Percentiles rank a stretch among this genome's conserved stretches.
Conservation (phyloP, 2,888 invertebrate species). For the Ptychoptera contaminata region DNA sequence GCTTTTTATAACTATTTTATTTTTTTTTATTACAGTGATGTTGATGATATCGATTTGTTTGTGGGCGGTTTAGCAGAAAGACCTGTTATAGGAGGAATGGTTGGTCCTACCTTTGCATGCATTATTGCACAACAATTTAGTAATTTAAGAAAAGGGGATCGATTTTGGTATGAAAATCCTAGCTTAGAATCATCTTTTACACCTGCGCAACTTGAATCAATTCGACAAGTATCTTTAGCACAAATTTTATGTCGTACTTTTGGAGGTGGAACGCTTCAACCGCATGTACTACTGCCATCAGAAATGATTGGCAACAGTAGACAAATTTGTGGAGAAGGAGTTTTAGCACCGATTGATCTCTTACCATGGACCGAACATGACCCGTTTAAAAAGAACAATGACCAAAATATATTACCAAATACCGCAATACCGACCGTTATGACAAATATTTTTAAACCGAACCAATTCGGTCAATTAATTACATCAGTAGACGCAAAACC, state of each 20-base stretch:
- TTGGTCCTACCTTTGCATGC: constrained; percentile 78
- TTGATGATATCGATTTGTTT: constrained; percentile 74
- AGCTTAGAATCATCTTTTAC: constrained; percentile 59
- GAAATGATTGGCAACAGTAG: constrained; percentile 24
- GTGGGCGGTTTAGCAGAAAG: constrained; percentile 70
- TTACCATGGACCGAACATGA: constrained; percentile 28
- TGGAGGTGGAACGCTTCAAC: constrained; percentile 29
- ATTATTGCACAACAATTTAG: constrained; percentile 76
- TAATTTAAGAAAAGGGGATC: constrained; percentile 58
- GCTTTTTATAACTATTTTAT: no score
- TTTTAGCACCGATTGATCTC: constrained; percentile 23
- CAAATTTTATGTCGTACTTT: constrained; percentile 39
- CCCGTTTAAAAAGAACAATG: constrained; percentile 17
- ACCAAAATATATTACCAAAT: constrained; percentile 7
- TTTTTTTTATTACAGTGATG: constrained; percentile 30
- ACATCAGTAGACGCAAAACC: constrained; percentile 13
- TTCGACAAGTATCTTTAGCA: constrained; percentile 52
- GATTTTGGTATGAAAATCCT: constrained; percentile 75
- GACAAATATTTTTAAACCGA: no score
- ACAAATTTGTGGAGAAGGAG: constrained; percentile 21
- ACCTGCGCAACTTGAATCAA: constrained; percentile 56
- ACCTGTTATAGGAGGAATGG: constrained; percentile 61
- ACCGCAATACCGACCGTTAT: no score
- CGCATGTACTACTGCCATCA: constrained; percentile 27
- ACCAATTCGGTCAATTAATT: no score